These are phyloP conservation scores for Bergia puertoricense DNA, from an alignment of 92 coral and sea anemone species.

Conservation along the genomic window DNA sequence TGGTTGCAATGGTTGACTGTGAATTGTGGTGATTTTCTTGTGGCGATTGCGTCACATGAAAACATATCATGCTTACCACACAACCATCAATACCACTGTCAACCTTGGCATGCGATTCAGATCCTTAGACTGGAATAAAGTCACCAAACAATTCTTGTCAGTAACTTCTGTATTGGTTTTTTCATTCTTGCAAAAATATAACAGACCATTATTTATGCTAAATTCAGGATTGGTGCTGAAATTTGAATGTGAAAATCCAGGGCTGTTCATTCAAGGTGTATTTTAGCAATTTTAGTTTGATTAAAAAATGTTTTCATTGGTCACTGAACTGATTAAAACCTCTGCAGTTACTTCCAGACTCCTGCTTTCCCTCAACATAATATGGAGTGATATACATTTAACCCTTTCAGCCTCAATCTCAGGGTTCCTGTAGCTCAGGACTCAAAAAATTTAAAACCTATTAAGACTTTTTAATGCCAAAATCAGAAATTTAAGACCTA, in stretches of 20 bases:
- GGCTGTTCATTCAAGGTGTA: too few species aligned
- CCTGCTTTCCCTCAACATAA: too few species aligned
- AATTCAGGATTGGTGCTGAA: not conserved
- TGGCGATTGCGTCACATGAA: conserved; percentile 31
- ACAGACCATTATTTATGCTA: not conserved
- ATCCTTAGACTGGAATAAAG: conserved; percentile 36
- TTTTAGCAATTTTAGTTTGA: too few species aligned
- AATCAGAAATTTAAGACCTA: too few species aligned
- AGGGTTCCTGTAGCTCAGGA: too few species aligned
- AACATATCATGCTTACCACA: conserved; percentile 34
- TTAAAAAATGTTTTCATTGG: too few species aligned
- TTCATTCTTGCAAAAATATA: not conserved
- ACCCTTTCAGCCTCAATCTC: too few species aligned
- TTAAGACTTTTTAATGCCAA: too few species aligned
- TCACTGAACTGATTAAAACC: too few species aligned
- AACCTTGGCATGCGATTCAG: conserved; percentile 18
- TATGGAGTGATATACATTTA: too few species aligned
- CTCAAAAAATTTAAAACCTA: too few species aligned
- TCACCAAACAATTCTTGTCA: conserved; percentile 14
- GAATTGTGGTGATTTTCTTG: not conserved
- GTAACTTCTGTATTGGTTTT: not conserved
- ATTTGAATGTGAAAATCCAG: not conserved
- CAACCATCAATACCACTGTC: conserved; percentile 20
- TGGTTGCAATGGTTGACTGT: conserved; percentile 19
- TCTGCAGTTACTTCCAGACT: too few species aligned